phyloP scores from a whole-genome alignment of 2,888 invertebrate genomes.

The Rhaphigaster nebulosa region DNA sequence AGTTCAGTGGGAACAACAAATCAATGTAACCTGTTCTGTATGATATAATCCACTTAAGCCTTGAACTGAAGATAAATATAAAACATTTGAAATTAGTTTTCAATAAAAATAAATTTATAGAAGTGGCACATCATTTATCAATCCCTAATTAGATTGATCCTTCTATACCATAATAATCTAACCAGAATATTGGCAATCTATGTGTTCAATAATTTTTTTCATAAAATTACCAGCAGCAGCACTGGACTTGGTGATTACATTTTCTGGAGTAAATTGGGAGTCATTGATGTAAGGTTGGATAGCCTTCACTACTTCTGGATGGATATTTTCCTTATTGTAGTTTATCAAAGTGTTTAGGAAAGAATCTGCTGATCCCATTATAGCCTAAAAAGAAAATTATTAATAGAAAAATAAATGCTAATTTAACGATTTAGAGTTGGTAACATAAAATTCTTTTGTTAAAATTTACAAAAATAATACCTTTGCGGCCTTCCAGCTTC shows the following conservation, averaged over 20 bases:
- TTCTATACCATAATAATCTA: too few relatives aligned
- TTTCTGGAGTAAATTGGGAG: conserved; percentile 87
- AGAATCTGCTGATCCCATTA: conserved; percentile 92
- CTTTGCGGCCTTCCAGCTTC: conserved; percentile 93
- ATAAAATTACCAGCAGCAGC: conserved; percentile 80
- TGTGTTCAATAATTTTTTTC: too few relatives aligned
- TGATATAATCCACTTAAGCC: too few relatives aligned
- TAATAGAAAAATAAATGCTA: not conserved
- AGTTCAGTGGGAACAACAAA: too few relatives aligned
- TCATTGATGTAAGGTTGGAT: conserved; percentile 75
- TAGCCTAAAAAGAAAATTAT: conserved; percentile 69
- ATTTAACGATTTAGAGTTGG: not conserved
- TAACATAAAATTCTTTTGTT: not conserved
- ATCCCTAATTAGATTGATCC: too few relatives aligned
- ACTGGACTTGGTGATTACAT: conserved; percentile 86
- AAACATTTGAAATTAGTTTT: too few relatives aligned
- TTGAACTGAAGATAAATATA: too few relatives aligned
- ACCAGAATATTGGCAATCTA: too few relatives aligned
- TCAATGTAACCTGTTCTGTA: too few relatives aligned
- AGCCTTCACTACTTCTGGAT: conserved; percentile 88
- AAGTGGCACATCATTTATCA: too few relatives aligned
- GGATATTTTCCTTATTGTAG: conserved; percentile 95
- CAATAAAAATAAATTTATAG: too few relatives aligned
- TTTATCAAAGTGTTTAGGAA: conserved; percentile 86
- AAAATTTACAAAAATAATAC: too few relatives aligned